Evolutionary conservation across 2,888 invertebrate species (phyloP).

Genomic region (Alcis repandata): DNA sequence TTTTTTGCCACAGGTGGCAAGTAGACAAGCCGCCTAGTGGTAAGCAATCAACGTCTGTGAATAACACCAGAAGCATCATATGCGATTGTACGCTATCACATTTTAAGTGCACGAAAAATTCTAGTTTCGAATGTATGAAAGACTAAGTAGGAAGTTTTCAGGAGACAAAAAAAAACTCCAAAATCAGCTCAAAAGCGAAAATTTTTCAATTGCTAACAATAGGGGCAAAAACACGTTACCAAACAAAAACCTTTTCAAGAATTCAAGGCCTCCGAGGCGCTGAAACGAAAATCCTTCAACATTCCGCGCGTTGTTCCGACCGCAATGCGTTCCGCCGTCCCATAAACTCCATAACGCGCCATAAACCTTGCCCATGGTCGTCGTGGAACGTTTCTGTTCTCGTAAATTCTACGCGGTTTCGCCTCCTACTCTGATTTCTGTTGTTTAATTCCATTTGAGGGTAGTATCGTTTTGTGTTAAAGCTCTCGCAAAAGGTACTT

Average conservation of each 20-base stretch:
- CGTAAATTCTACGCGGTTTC: conserved; percentile 34
- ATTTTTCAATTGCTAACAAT: not conserved
- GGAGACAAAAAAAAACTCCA: too few relatives aligned
- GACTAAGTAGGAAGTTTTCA: too few relatives aligned
- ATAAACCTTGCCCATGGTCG: conserved; percentile 47
- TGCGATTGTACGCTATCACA: too few relatives aligned
- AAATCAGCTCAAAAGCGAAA: too few relatives aligned
- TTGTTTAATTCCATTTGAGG: conserved; percentile 31
- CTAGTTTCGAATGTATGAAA: too few relatives aligned
- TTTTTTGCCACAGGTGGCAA: too few relatives aligned
- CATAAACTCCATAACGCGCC: conserved; percentile 43
- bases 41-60: too few relatives aligned
- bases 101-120: too few relatives aligned
- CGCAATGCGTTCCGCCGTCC: conserved; percentile 38
- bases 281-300: conserved; percentile 26
- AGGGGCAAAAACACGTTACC: not conserved
- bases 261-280: conserved; percentile 23
- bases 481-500: not conserved
- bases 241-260: conserved; percentile 19
- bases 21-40: too few relatives aligned
- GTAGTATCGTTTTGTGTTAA: conserved; percentile 6
- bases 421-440: conserved; percentile 28
- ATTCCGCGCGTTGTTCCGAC: conserved; percentile 29
- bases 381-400: conserved; percentile 28
- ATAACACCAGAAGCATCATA: too few relatives aligned